A percentile compares a stretch with the other conserved stretches of the same genome.
These are phyloP conservation scores for Aphaenogaster ashmeadi DNA, from an alignment of 1,140 invertebrate genomes.

Conservation along the genomic window DNA sequence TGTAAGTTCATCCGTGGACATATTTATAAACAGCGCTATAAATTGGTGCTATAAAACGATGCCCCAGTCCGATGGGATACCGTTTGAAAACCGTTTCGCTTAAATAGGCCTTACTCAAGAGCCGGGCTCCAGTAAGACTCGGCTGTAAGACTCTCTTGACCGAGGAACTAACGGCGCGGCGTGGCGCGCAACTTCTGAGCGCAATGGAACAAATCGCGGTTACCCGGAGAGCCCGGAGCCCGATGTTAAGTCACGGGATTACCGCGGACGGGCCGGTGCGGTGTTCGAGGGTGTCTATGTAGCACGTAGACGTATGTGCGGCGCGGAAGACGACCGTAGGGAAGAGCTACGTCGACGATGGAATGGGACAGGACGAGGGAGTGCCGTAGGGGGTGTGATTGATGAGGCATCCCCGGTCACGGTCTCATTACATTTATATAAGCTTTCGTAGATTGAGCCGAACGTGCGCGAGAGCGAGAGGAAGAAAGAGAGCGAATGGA, in stretches of 20 bases:
- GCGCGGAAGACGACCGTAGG: conserved; percentile 40
- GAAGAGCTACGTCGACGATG: conserved; percentile 23
- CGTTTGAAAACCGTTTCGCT: conserved; percentile 32
- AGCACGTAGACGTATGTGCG: conserved; percentile 64
- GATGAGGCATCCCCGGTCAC: conserved; percentile 85
- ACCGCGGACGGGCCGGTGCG: conserved; percentile 66
- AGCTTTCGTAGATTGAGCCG: conserved; percentile 87
- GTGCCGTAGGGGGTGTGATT: conserved; percentile 84
- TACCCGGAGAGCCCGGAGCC: conserved; percentile 69
- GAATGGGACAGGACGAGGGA: conserved; percentile 39
- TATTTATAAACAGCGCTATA: not conserved
- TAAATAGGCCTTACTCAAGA: conserved; percentile 50
- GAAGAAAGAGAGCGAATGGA: conserved; percentile 66
- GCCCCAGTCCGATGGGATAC: not conserved
- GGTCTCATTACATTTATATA: conserved; percentile 88
- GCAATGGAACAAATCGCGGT: conserved; percentile 73
- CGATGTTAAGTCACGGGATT: conserved; percentile 76
- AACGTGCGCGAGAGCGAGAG: conserved; percentile 66
- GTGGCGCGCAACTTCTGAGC: conserved; percentile 61
- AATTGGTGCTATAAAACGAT: not conserved
- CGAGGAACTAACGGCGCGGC: conserved; percentile 66
- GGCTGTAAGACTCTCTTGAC: conserved; percentile 52
- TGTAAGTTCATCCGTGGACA: not conserved
- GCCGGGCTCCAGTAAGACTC: conserved; percentile 5
- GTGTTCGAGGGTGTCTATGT: conserved; percentile 66